Evolutionary conservation across 1,140 invertebrate species (phyloP).

Genomic region (Microplitis demolitor): DNA sequence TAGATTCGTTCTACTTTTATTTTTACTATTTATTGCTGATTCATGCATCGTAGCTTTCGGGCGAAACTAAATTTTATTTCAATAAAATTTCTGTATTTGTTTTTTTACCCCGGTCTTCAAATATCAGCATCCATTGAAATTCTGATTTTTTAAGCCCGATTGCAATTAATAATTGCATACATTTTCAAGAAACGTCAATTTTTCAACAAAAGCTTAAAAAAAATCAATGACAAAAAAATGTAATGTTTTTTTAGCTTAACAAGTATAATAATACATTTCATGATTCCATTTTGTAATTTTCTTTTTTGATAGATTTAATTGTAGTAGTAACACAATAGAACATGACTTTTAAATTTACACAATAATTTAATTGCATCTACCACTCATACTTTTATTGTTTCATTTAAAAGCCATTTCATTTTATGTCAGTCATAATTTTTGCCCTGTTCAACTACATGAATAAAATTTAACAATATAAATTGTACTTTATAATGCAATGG

Average conservation of each 20-base stretch:
- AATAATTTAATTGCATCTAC: constrained; percentile 28
- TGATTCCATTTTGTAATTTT: neutral
- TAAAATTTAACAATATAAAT: neutral
- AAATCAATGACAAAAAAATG: neutral
- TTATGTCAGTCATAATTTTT: neutral
- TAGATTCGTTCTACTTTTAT: neutral
- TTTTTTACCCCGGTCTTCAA: too few species aligned
- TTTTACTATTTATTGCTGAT: neutral
- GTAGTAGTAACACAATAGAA: constrained; percentile 22
- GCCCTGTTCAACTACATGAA: neutral
- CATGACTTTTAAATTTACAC: constrained; percentile 31
- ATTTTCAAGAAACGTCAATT: neutral
- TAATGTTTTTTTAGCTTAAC: neutral
- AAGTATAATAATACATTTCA: neutral
- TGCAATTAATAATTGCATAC: neutral
- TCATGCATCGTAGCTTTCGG: too few species aligned
- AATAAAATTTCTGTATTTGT: too few species aligned
- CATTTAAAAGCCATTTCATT: constrained; percentile 26
- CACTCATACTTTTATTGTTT: constrained; percentile 31
- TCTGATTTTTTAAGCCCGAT: too few species aligned
- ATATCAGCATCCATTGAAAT: neutral
- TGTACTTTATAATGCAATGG: neutral
- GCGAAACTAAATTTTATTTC: too few species aligned
- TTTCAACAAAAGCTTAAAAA: neutral
- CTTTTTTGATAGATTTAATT: constrained; percentile 2